Conservation (phyloP, 2,113 vertebrate species). For the Pyrgilauda ruficollis region DNA sequence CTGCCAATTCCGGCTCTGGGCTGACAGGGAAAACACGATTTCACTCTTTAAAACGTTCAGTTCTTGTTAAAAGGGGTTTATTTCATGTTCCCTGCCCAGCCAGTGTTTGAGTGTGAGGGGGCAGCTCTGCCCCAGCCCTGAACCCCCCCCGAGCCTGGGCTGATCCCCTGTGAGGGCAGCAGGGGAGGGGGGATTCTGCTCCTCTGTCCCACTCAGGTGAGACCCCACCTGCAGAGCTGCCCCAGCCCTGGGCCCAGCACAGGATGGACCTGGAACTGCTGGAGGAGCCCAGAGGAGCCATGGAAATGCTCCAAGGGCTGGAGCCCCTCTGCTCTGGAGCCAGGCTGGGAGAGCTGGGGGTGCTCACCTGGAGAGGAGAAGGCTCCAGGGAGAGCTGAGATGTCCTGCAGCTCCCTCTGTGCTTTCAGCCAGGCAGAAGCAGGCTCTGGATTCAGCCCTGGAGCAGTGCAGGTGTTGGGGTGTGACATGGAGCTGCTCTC, state of each 20-base stretch:
- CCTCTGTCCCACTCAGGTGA: neutral
- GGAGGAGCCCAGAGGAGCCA: neutral
- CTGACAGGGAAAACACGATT: neutral
- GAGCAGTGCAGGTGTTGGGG: neutral
- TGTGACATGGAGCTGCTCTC: neutral
- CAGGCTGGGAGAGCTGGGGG: neutral
- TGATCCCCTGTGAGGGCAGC: neutral
- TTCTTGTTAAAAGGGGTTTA: neutral
- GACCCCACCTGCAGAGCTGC: neutral
- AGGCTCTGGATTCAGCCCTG: neutral
- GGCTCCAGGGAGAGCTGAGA: neutral
- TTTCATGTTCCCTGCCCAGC: neutral
- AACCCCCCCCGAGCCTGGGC: neutral
- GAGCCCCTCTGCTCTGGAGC: neutral
- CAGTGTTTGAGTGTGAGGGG: rapidly evolving
- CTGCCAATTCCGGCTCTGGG: neutral
- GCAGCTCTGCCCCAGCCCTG: neutral
- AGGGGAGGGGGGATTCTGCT: neutral
- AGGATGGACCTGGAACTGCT: neutral
- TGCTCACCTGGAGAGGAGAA: neutral
- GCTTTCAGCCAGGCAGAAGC: neutral
- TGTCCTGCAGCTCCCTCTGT: neutral
- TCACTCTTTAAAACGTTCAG: neutral
- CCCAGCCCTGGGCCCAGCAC: neutral
- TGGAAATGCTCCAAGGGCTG: rapidly evolving